phyloP scores from a whole-genome alignment of 1,140 invertebrate species.

The Nasonia longicornis region DNA sequence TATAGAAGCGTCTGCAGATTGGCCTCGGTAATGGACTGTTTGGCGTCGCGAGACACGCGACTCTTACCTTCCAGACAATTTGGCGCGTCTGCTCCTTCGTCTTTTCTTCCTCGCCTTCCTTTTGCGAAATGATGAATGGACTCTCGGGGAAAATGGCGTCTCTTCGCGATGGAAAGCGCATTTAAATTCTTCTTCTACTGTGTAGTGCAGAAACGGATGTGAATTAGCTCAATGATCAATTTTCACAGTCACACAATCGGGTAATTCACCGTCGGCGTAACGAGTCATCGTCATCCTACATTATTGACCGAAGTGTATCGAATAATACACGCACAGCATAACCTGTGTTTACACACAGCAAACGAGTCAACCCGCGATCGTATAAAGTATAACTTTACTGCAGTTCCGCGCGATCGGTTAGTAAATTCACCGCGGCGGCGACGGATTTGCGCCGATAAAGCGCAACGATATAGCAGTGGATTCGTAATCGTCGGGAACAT shows the following conservation, averaged over 20 bases:
- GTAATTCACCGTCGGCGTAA: too few relatives aligned
- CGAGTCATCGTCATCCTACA: too few relatives aligned
- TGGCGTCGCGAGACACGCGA: slow-evolving; percentile 58
- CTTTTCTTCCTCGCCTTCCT: background rate
- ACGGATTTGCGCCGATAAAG: slow-evolving; percentile 4
- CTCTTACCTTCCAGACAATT: slow-evolving; percentile 48
- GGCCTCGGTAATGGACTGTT: slow-evolving; percentile 51
- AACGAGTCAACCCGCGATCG: too few relatives aligned
- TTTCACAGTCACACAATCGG: too few relatives aligned
- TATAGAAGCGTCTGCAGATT: background rate
- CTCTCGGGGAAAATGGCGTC: background rate
- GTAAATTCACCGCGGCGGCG: background rate
- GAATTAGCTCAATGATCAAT: too few relatives aligned
- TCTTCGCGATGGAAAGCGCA: background rate
- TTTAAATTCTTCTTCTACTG: background rate
- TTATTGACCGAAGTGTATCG: too few relatives aligned
- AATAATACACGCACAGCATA: too few relatives aligned
- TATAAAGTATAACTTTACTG: too few relatives aligned
- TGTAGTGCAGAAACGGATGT: too few relatives aligned
- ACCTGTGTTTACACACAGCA: too few relatives aligned
- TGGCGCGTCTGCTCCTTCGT: slow-evolving; percentile 50
- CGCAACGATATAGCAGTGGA: slow-evolving; percentile 11
- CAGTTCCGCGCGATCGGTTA: background rate
- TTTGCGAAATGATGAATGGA: background rate
- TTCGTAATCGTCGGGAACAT: slow-evolving; percentile 9